Evolutionary conservation across 2,113 vertebrate species (phyloP).

Genomic region (Thermophis baileyi): DNA sequence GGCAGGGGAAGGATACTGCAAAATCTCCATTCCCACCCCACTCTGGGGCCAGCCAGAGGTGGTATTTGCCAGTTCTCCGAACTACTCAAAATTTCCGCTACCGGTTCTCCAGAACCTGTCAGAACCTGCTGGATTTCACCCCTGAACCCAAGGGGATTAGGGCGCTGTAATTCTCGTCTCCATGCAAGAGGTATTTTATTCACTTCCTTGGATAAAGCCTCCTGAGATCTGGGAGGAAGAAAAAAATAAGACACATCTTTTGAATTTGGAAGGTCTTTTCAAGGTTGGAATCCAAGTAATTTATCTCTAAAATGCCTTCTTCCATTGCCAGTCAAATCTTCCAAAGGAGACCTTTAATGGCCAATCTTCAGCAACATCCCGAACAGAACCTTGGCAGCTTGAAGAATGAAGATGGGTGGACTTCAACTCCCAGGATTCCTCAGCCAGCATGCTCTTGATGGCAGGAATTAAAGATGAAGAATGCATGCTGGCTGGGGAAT

Average conservation of each 20-base stretch:
- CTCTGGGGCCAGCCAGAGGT: too few species aligned
- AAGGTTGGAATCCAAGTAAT: not conserved
- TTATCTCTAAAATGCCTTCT: not conserved
- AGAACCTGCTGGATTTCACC: too few species aligned
- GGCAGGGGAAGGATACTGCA: too few species aligned
- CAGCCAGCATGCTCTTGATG: not conserved
- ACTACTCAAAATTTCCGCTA: not conserved
- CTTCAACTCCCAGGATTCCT: not conserved
- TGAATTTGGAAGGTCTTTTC: not conserved
- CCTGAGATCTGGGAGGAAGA: not conserved
- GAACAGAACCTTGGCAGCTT: not conserved
- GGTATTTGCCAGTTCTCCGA: too few species aligned
- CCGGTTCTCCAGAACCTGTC: not conserved
- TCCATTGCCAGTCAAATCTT: not conserved
- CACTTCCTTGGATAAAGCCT: not conserved
- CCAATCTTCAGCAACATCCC: not conserved
- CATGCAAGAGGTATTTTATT: not conserved
- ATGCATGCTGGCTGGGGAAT: not conserved
- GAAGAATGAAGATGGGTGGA: not conserved
- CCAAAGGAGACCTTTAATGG: not conserved
- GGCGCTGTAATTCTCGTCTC: not conserved
- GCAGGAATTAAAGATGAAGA: not conserved
- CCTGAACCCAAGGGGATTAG: not conserved
- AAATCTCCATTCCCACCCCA: too few species aligned
- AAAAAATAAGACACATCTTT: not conserved